Conservation (phyloP, 2,113 vertebrate genomes). For the Platysternon megacephalum region DNA sequence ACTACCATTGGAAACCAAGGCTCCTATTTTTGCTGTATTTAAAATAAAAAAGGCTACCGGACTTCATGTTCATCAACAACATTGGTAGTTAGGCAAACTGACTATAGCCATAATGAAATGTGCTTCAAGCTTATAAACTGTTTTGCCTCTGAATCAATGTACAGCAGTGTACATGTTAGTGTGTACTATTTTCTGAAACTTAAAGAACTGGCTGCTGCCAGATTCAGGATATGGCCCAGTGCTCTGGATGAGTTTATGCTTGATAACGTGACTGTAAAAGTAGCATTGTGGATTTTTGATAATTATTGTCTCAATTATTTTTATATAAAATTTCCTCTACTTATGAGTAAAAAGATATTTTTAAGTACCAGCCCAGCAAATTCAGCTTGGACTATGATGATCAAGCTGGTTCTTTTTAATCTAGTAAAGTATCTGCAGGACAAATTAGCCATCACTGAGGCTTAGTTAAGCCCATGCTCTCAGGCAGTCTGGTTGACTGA, state of each 20-base stretch:
- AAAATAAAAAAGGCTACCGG: not conserved
- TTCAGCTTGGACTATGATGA: not conserved
- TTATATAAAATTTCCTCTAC: not conserved
- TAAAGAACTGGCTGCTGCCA: not conserved
- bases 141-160: not conserved
- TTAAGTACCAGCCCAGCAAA: not conserved
- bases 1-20: not conserved
- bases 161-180: not conserved
- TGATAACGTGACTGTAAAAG: fast-evolving
- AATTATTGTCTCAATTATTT: not conserved
- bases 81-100: not conserved
- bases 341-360: not conserved
- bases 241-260: not conserved
- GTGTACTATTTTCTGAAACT: not conserved
- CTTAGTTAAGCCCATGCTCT: not conserved
- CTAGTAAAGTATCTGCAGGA: not conserved
- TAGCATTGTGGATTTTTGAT: not conserved
- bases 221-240: not conserved
- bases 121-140: not conserved
- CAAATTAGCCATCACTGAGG: not conserved
- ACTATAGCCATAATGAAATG: fast-evolving
- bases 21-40: not conserved
- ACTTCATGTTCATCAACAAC: not conserved
- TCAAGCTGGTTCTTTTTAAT: not conserved
- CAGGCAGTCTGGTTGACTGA: not conserved